Base-by-base conservation (phyloP, 2,113 vertebrate species). In the Tenrec ecaudatus region DNA sequence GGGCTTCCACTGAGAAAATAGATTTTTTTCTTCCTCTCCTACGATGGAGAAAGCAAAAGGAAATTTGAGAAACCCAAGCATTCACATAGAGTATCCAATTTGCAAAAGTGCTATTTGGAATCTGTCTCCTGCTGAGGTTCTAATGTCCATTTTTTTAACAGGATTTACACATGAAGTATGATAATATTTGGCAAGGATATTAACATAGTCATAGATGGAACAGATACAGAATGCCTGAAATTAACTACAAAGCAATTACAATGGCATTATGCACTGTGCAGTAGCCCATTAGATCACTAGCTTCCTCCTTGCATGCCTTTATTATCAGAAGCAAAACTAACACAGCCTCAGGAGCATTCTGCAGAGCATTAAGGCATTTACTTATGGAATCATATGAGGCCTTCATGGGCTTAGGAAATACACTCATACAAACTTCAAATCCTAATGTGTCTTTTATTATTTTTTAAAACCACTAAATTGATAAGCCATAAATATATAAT, bases 141-240 rank as follows among this genome's bases (percentile, higher is more conserved):
- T 94, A 82, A 94, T 89, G 91, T 91, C 89, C 78, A 95, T 92
- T 96, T 93, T 96, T 95, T 88, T 19, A 25, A 87, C 73, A 91
- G 89, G 69, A 86, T 94, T 95, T 94, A 77, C 87, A 86, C 85
- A 90, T 95, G 92, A 96, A 87, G 76, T 92, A 96, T 88, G 84
- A 94, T 96, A 96, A 94, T 96, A 58, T 91, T 97, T 96, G 64
- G 89, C 69, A 95, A 94, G 58, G 23, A 95, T 94, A 96, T 94
- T 94, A 94, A 47, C 91, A 95, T 88, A 92, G 60, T 79, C 79
- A 83, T 96, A 94, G 87, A 88, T 77, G 78, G 60, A 95, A 62
- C 88, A 95, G 96, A 96, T 93, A 84, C 11, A 90, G 87, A 89
- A 33, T 81, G 87, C 25, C 82, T 94, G 82, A 92, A 91, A 96